These are phyloP conservation scores for Chrysodeixis includens DNA, from an alignment of 2,888 invertebrate genomes.

Conservation along the genomic window DNA sequence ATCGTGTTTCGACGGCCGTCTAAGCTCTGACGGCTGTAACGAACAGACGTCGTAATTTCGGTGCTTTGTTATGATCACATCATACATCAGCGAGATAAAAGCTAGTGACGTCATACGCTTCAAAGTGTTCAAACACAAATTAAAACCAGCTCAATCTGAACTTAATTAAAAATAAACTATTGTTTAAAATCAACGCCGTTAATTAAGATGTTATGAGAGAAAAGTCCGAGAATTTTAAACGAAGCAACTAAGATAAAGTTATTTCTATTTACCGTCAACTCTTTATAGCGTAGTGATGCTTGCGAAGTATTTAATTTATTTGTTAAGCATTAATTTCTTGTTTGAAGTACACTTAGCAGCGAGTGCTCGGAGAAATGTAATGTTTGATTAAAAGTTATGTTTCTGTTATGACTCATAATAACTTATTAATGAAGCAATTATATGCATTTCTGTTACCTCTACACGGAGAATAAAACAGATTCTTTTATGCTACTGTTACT, in stretches of 20 bases:
- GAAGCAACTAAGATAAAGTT: neutral
- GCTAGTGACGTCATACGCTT: too few relatives aligned
- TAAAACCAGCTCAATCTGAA: neutral
- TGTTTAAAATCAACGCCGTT: neutral
- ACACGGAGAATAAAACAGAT: too few relatives aligned
- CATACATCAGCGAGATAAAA: neutral
- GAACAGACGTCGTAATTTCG: neutral
- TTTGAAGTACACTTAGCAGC: neutral
- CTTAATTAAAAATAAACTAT: neutral
- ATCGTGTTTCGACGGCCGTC: neutral
- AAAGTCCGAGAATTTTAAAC: neutral
- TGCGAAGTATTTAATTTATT: neutral
- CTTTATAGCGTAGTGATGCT: neutral
- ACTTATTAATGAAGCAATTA: too few relatives aligned
- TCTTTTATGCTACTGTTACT: too few relatives aligned
- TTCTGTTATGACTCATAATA: too few relatives aligned
- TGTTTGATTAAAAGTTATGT: neutral
- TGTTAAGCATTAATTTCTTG: neutral
- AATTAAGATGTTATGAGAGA: neutral
- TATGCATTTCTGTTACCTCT: too few relatives aligned
- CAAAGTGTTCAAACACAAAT: too few relatives aligned
- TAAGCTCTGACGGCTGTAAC: neutral
- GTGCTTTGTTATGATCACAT: neutral
- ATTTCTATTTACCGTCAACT: slow-evolving; percentile 2
- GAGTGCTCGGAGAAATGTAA: neutral